Percentiles rank a stretch among this genome's conserved stretches.
Evolutionary conservation across 2,888 invertebrate genomes (phyloP).

Genomic region (Chironomus riparius): DNA sequence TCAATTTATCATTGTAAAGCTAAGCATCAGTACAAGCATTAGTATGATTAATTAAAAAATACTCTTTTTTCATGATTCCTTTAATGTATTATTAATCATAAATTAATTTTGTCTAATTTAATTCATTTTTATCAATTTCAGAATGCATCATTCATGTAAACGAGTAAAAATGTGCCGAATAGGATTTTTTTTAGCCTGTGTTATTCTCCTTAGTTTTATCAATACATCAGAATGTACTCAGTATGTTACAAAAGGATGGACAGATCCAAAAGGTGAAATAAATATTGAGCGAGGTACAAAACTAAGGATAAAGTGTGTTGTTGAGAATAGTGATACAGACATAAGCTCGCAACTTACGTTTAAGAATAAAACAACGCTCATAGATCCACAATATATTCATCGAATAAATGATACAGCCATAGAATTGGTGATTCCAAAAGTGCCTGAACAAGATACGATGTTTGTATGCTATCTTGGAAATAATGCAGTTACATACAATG

Average conservation of each 20-base stretch:
- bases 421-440: slow-evolving; percentile 28
- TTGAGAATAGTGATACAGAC: neutral
- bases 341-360: neutral
- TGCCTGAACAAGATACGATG: slow-evolving; percentile 21
- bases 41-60: no score
- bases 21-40: neutral
- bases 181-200: neutral
- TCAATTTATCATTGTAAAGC: neutral
- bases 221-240: no score
- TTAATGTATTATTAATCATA: neutral
- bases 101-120: neutral
- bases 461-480: slow-evolving; percentile 27
- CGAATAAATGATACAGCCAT: slow-evolving; percentile 29
- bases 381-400: neutral
- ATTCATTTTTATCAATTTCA: neutral
- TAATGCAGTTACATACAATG: slow-evolving; percentile 33
- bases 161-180: slow-evolving; percentile 3
- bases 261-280: neutral
- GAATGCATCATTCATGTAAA: neutral
- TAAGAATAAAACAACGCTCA: neutral
- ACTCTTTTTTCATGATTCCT: neutral
- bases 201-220: neutral
- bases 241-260: neutral
- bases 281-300: neutral
- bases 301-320: neutral